These are phyloP conservation scores for Mastomys coucha DNA, from an alignment of 2,113 vertebrate species.

Conservation along the genomic window DNA sequence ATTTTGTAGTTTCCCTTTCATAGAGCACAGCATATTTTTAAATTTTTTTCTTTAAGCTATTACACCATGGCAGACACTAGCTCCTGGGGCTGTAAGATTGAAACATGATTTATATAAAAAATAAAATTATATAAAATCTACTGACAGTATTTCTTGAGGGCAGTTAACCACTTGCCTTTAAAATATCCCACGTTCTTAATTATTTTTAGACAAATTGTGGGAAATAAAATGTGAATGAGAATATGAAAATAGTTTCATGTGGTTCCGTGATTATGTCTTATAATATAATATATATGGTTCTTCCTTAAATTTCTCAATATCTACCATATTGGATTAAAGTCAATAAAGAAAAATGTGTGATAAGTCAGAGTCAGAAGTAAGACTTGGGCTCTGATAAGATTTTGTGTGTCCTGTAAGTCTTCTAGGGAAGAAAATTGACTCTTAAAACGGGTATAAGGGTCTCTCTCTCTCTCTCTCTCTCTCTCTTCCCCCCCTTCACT, in stretches of 20 bases:
- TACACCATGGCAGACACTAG: background rate
- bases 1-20: constrained; percentile 35
- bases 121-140: constrained; percentile 38
- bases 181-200: background rate
- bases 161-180: constrained; percentile 9
- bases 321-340: background rate
- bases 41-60: background rate
- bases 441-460: background rate
- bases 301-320: constrained; percentile 12
- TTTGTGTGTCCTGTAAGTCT: background rate
- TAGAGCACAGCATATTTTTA: background rate
- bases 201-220: constrained; percentile 3
- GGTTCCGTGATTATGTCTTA: constrained; percentile 12
- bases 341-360: background rate
- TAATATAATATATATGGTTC: background rate
- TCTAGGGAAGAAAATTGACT: constrained; percentile 17
- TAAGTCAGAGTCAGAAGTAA: constrained; percentile 15
- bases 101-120: constrained; percentile 12
- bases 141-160: constrained; percentile 15
- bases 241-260: background rate
- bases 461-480: too few relatives aligned
- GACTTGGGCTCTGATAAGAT: background rate
- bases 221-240: background rate
- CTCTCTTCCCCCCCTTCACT: background rate
- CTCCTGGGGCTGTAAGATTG: background rate